Evolutionary conservation across 2,113 vertebrate genomes (phyloP), one percentile per base, ranked within the genome.

Genomic region (Hucho hucho): DNA sequence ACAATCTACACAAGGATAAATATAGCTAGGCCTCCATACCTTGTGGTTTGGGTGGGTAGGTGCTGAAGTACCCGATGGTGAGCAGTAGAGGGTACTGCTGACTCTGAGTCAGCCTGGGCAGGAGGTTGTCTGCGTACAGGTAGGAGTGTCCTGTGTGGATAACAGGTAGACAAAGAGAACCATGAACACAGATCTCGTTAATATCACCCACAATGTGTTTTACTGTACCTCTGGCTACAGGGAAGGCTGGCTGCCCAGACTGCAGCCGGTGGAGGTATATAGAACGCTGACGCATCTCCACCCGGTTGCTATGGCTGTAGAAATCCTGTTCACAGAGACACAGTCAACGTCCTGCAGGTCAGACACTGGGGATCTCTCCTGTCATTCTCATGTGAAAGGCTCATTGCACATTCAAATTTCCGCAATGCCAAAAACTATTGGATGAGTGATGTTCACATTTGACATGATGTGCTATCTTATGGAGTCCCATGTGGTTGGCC

Each of bases 221-320:
- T 1, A 64, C 16, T 24, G 83, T 53, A 96, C 95, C 93, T 91
- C 87, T 81, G 28, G 95, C 94, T 64, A 95, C 84, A 69, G 87
- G 91, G 69, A 82, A 14, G 26, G 94, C 88, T 3, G 93, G 86
- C 47, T 83, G 91, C 18, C 90, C 84, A 0, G 94, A 91, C 61
- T 93, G 86, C 72, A 95, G 86, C 72, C 96, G 91, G 76, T 95
- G 90, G 63, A 91, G 92, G 79, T 95, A 93, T 66, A 94, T 84
- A 12, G 80, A 78, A 25, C 9, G 85, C 74, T 90, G 76, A 25
- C 95, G 95, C 89, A 96, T 88, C 83, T 96, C 96, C 28, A 95
- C 94, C 95, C 96, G 95, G 90, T 95, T 97, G 84, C 94, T 97
- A 86, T 97, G 95, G 78, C 95, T 97, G 76, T 96, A 96, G 87